Base-by-base conservation (phyloP, 2,797 vertebrate genomes). In the Lagodon rhomboides region DNA sequence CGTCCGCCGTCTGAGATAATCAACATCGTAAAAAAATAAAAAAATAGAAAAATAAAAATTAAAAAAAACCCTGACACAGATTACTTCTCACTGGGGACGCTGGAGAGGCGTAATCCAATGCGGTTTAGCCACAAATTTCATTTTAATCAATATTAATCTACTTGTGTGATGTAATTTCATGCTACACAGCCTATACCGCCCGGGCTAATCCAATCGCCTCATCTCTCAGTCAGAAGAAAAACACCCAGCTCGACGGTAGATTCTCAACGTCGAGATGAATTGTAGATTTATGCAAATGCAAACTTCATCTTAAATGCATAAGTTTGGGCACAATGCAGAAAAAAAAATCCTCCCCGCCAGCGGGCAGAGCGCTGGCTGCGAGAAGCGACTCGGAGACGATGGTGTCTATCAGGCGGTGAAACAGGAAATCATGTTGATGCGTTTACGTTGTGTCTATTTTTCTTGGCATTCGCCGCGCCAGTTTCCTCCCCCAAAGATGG, bases 141-240 rank as follows among this genome's bases (percentile, higher is more conserved):
- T 86, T 86, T 77, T 23, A 85, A 89, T 89, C 87, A 83, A 77
- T 87, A 87, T 83, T 77, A 90, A 92, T 90, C 82, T 88, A 71
- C 65, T 85, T 53, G 44, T 62, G 78, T 82, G 87, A 80, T 88
- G 83, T 84, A 53, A 91, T 92, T 89, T 90, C 87, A 88, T 86
- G 87, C 74, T 82, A 87, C 67, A 76, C 61, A 50, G 84, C 68
- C 69, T 55, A 76, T 69, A 79, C 55, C 0, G 41, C 11, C 25
- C n/a, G 0, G 38, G 30, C 74, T 71, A 84, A 88, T 92, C 86
- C 84, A 80, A 84, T 85, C 76, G 7, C 62, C 51, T 79, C 74
- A 63, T 80, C 79, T 79, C 79, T 80, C 74, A 47, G 79, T 38
- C 34, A 34, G 22, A 54, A 69, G 68, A 55, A 50, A 83, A 84